Evolutionary conservation across 2,888 invertebrate species (phyloP), one percentile per base, ranked within the genome.

Genomic region (Chalcis sispes): DNA sequence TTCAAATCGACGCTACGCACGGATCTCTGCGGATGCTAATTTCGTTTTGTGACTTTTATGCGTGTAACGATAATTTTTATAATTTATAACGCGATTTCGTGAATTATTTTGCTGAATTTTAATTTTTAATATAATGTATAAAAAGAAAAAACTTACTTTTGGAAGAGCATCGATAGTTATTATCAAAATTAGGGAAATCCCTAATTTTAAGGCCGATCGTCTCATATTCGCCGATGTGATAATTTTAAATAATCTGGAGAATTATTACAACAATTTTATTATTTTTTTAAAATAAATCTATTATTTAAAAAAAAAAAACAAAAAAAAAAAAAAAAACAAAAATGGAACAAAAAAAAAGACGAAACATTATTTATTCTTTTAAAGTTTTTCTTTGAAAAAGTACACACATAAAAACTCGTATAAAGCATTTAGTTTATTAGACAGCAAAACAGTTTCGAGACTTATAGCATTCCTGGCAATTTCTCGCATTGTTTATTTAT

Each of bases 1-100:
- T 94, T 93, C 66, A 94, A 87, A 84, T 95, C 94, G 78, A 95
- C 93, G 83, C 94, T 94, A 64, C 92, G 88, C 72, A 79, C 82
- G 36, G 48, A 52, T 76, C 76, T 79, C 25, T 78, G 20, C 23
- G 42, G 15, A 10, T 27, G 32, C 7, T 5, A 27, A 48, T 4
- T 13, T 50, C 2, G 20, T 50, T 20, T 42, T 10, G 10, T 10
- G 10, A 36, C 10, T 10, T 7, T 36, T 36, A 36, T 36, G 10
- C 10, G 36, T 36, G 10, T 8, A 10, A 56, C 27, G 2, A 56
- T 32, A 18, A 29, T n/a, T 29, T 10, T 56, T 1, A 8, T 29
- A 27, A 29, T 29, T 29, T 56, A 32, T 10, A n/a, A 29, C 8
- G 18, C n/a, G 15, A 32, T 29, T 29, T 7, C 8, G 29, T 52